Base-by-base conservation (phyloP, 2,113 vertebrate genomes). In the Zapornia atra region DNA sequence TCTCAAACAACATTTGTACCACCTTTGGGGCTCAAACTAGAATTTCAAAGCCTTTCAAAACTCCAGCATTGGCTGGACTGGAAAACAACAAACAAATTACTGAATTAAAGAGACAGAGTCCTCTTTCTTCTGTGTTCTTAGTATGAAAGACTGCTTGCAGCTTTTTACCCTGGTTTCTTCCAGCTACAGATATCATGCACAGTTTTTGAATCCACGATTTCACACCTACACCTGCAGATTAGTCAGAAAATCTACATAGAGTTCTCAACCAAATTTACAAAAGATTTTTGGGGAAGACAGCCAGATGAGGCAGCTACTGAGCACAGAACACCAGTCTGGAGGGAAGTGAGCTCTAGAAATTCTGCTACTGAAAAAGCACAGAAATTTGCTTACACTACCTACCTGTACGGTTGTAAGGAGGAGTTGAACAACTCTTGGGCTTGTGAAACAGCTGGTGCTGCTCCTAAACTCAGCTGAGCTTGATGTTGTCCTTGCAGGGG, bases 401-500 rank as follows among this genome's bases (percentile, higher is more conserved):
- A 99, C 99, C 99, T 99, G 61, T 99, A 99, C 7, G 99, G 98
- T 93, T 98, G 99, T 83, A 99, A 98, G 3, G 99, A 99, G 48
- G 99, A 99, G 94, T 98, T 99, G 97, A 99, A 99, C 70, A 99
- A 92, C 84, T 99, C 99, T 66, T 99, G 99, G 36, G 99, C 98
- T 97, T 99, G 99, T 50, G 99, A 99, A 42, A 99, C 99, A 18
- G 99, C 97, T 48, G 99, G 99, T 11, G 98, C 99, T 18, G 98
- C 98, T 90, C 98, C 98, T 60, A 99, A 98, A 92, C 99, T 98
- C 36, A 99, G 97, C 84, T 99, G 99, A 86, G 99, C 98, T 90
- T 98, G 98, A 94, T 98, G 98, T 95, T 99, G 99, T 36, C 99
- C 98, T 96, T 99, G 99, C 53, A 99, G 98, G 7, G 99, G 99